Percentiles rank a stretch among this genome's conserved stretches.
These are phyloP conservation scores for Ciconia stormi DNA, from an alignment of 2,113 vertebrate genomes.

Conservation along the genomic window DNA sequence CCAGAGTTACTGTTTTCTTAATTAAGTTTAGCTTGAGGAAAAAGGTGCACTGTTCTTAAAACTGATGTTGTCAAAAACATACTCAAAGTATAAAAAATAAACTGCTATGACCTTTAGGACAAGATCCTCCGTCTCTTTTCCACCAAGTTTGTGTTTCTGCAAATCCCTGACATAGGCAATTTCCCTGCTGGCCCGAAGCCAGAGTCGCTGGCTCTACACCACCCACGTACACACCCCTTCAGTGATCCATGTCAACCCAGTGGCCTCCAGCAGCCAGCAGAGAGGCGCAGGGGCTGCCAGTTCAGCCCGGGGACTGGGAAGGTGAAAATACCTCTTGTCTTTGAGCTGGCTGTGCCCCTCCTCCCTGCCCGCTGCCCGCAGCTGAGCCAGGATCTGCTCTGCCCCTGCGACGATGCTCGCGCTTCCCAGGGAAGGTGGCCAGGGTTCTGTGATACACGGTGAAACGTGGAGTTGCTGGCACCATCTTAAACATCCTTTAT, in stretches of 20 bases:
- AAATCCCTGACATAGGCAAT: conserved; percentile 42
- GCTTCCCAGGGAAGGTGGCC: neutral
- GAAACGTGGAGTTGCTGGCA: neutral
- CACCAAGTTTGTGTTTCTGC: neutral
- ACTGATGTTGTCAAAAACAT: neutral
- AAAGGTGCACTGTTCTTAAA: neutral
- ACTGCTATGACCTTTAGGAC: neutral
- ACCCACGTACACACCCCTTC: conserved; percentile 21
- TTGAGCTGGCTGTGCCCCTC: neutral
- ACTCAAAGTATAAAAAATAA: neutral
- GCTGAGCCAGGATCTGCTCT: neutral
- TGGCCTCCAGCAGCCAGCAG: neutral
- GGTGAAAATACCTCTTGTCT: neutral
- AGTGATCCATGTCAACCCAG: neutral
- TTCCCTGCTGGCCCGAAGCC: conserved; percentile 35
- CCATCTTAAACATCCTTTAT: conserved; percentile 25
- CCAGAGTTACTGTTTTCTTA: neutral
- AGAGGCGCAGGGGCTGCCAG: neutral
- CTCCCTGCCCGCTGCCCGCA: neutral
- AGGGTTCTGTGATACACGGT: rapidly evolving
- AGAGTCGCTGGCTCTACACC: conserved; percentile 8
- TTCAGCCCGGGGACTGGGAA: neutral
- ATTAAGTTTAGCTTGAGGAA: neutral
- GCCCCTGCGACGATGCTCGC: rapidly evolving
- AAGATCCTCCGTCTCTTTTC: conserved; percentile 1